Evolutionary conservation across 1,140 invertebrate species (phyloP).

Genomic region (Hypothenemus hampei): DNA sequence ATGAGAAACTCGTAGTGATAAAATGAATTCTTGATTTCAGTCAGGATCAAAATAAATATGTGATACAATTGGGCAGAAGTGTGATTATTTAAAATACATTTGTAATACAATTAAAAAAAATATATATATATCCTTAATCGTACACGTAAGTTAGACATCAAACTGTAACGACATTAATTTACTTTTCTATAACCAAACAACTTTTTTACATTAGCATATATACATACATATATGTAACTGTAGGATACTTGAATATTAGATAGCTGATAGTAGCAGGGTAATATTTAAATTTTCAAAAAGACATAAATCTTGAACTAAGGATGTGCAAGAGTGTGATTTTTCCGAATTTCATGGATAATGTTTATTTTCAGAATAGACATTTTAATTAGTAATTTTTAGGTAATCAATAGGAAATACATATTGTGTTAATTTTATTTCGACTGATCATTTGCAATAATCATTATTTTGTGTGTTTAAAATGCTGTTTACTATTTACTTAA

Average conservation of each 20-base stretch:
- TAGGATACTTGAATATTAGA: neutral
- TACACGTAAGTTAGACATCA: no score
- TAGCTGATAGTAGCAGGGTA: conserved; percentile 2
- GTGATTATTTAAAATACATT: conserved; percentile 16
- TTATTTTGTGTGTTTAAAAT: neutral
- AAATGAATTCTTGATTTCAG: conserved; percentile 20
- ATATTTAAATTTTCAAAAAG: no score
- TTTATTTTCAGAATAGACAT: neutral
- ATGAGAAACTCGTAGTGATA: no score
- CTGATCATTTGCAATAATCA: neutral
- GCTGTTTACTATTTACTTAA: no score
- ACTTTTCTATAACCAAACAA: no score
- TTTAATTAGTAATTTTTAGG: neutral
- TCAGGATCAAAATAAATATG: conserved; percentile 28
- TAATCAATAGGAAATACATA: neutral
- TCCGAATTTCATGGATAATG: neutral
- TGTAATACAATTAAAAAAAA: neutral
- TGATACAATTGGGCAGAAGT: conserved; percentile 23
- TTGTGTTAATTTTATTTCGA: neutral
- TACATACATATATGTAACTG: no score
- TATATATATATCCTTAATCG: no score
- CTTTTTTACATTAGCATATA: no score
- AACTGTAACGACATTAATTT: no score
- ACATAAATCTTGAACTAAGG: no score
- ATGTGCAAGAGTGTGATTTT: no score